A percentile compares a stretch with the other conserved stretches of the same genome.
Evolutionary conservation across 2,113 vertebrate genomes (phyloP).

Genomic region (Myrmecobius fasciatus): DNA sequence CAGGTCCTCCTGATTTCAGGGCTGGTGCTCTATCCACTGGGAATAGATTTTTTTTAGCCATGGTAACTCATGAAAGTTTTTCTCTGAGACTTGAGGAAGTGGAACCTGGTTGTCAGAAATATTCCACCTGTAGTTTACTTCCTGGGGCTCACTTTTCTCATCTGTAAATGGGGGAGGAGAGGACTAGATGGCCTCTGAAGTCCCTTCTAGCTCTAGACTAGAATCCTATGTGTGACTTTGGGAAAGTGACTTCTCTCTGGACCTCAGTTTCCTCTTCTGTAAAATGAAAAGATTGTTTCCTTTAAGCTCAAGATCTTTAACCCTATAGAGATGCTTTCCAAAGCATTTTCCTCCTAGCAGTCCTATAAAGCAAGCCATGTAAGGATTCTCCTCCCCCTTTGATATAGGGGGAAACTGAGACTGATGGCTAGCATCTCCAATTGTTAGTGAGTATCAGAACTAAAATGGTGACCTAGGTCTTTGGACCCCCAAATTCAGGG

Average conservation of each 20-base stretch:
- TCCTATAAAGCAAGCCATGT: not conserved
- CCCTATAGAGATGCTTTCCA: not conserved
- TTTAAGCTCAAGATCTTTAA: not conserved
- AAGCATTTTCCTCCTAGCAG: not conserved
- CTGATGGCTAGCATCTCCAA: not conserved
- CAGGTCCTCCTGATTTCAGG: no score
- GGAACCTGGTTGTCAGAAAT: not conserved
- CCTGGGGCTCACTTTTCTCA: not conserved
- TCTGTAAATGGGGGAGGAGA: not conserved
- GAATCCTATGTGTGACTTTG: not conserved
- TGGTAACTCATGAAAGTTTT: not conserved
- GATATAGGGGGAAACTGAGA: not conserved
- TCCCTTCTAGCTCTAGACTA: not conserved
- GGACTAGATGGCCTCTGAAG: not conserved
- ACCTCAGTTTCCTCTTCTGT: not conserved
- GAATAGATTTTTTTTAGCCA: not conserved
- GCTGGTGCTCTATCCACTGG: no score
- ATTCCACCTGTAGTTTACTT: not conserved
- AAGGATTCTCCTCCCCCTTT: not conserved
- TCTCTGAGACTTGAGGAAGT: not conserved
- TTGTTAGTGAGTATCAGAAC: not conserved
- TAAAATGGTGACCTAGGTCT: not conserved
- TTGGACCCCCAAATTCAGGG: not conserved
- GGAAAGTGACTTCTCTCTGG: not conserved
- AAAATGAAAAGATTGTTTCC: not conserved